phyloP scores from a whole-genome alignment of 2,888 invertebrate species.

The Frankliniella fusca region DNA sequence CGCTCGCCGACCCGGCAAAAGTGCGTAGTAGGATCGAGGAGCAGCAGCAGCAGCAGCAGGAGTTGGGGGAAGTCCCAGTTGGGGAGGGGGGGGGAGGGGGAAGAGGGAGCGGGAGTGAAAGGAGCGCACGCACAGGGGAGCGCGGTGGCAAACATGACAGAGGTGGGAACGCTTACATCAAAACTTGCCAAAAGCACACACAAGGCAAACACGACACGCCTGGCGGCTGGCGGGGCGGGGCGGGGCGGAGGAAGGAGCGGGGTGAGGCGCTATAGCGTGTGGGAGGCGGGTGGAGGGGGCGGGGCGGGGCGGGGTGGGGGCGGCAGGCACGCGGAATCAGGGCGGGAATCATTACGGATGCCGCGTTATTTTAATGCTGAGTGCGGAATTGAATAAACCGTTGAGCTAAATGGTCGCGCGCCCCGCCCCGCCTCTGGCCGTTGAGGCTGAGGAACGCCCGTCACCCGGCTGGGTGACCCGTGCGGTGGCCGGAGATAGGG shows the following conservation, averaged over 20 bases:
- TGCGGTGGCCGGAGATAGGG: too few relatives aligned
- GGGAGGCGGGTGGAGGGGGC: neutral
- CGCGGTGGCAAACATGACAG: slow-evolving; percentile 13
- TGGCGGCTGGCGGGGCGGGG: slow-evolving; percentile 4
- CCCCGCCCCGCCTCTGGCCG: too few relatives aligned
- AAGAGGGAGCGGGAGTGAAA: neutral
- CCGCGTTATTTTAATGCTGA: neutral
- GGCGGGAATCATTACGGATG: neutral
- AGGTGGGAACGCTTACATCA: slow-evolving; percentile 24
- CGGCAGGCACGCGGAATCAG: too few relatives aligned
- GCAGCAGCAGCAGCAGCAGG: too few relatives aligned
- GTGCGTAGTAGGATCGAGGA: too few relatives aligned
- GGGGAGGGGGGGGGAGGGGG: neutral
- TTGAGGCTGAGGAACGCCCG: too few relatives aligned
- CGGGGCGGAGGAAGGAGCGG: neutral
- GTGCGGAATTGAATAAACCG: neutral
- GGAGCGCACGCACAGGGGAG: neutral
- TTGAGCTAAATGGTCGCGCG: neutral
- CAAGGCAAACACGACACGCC: slow-evolving; percentile 1
- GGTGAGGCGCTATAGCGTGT: neutral
- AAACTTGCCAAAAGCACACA: slow-evolving; percentile 19
- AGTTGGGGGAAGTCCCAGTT: neutral
- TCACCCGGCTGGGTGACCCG: too few relatives aligned
- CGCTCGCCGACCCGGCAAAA: too few relatives aligned
- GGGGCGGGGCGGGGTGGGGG: too few relatives aligned